Base-by-base conservation (phyloP, 2,888 invertebrate species). In the Sphaeridia pumilis region DNA sequence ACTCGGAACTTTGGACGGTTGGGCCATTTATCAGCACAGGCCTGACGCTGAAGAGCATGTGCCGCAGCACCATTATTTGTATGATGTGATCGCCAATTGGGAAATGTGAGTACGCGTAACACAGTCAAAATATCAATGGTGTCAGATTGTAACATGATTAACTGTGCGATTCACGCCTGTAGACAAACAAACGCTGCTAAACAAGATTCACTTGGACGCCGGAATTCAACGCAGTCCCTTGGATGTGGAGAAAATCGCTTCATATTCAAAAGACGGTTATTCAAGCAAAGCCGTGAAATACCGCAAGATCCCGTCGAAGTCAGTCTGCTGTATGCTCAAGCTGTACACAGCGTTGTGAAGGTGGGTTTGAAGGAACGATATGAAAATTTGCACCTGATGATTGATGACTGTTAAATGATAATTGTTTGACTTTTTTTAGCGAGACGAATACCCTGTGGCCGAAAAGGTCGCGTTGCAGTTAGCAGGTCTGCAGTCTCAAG, bases 271-370 rank as follows among this genome's bases (percentile, higher is more conserved):
- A 82, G 90, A 49, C 78, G 93, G 14, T 72, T 94, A 48, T 94
- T 92, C 73, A 82, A 85, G 65, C 84, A 86, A 59, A 86, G 85
- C 0, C 78, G 88, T 35, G 90, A 92, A 70, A 75, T 93, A 49
- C 90, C 90, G 5, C 90, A 90, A 72, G 94, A 94, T 74, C 92
- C 93, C 0, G 87, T 93, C 0, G 93, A 94, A 73, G 87, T 93
- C 14, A 90, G 88, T 66, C 78, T 94, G 69, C 74, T 94, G 3
- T 94, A 92, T 71, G 88, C 93, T 25, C 94, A 94, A 74, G 93
- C 92, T 53, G 93, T 94, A 7, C 86, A 93, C 67, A 85, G 86
- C 69, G 90, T 94, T 45, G 93, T 93, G 2, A 90, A 90, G 80
- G 90, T 89, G 74, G 59, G 59, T 5, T 17, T 38, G 10, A 14